These are phyloP conservation scores for Elaphurus davidianus DNA, from an alignment of 2,113 vertebrate species.

Conservation along the genomic window DNA sequence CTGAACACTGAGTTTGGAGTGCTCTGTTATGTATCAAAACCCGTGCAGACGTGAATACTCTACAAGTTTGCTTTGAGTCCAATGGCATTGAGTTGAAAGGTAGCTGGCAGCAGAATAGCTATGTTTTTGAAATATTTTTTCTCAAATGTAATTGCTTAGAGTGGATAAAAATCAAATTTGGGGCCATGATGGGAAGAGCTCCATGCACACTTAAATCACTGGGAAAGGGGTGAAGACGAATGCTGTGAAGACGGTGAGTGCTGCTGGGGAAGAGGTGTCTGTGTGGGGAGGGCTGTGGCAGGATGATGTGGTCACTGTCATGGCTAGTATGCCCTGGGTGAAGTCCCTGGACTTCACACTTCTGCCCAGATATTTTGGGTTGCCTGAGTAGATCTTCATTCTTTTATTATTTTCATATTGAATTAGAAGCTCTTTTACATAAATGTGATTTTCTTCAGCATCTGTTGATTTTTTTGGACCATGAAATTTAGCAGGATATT, in stretches of 20 bases:
- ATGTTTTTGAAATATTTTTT: not conserved
- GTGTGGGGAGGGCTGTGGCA: too few species aligned
- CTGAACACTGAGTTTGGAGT: not conserved
- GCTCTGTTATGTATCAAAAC: not conserved
- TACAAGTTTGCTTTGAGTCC: not conserved
- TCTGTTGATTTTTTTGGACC: conserved; percentile 72
- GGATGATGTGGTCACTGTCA: not conserved
- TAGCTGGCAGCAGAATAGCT: not conserved
- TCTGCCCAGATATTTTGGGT: conserved; percentile 39
- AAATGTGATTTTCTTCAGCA: conserved; percentile 73
- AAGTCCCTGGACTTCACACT: conserved; percentile 32
- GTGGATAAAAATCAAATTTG: not conserved
- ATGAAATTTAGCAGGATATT: conserved; percentile 73
- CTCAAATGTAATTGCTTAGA: not conserved
- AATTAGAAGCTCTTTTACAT: conserved; percentile 72
- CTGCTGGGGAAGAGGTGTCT: not conserved
- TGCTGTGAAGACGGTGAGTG: not conserved
- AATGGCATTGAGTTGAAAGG: not conserved
- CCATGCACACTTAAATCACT: not conserved
- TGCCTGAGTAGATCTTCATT: conserved; percentile 15
- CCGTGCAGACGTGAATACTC: not conserved
- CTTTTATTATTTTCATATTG: conserved; percentile 68
- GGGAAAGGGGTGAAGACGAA: not conserved
- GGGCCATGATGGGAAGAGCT: not conserved
- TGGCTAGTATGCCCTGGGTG: not conserved